Evolutionary conservation across 2,797 vertebrate species (phyloP), one percentile per base, ranked within the genome.

Genomic region (Graptemys geographica): DNA sequence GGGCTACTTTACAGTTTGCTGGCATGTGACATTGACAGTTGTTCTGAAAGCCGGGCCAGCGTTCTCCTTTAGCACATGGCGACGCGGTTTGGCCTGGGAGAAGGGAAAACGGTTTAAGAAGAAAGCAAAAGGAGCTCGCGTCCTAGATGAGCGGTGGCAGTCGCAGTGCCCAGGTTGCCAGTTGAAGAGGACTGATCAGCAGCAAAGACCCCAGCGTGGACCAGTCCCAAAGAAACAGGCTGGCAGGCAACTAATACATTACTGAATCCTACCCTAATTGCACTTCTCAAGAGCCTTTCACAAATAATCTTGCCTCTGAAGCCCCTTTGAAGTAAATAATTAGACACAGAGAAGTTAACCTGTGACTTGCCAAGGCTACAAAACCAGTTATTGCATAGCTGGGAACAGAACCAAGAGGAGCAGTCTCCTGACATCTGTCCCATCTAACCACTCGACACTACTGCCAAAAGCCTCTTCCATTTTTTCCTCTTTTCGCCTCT

Each of bases 1-100:
- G 87, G 89, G 47, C 89, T 96, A 9, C 1, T 93, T 97, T 84
- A 74, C 88, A 96, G 83, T 88, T 90, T 92, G 90, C 87, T 95
- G 95, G 93, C 88, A 12, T 55, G 87, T 84, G 56, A 53, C 84
- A 1, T 88, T 33, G 81, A 76, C 87, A 81, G 47, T 84, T 87
- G 47, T 86, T 86, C 85, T 79, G 84, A 83, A 88, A 94, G 72
- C 72, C 89, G 83, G 33, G 53, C 1, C 8, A 79, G 69, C 53
- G 21, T 84, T 86, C 74, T 65, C 8, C 72, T 86, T 86, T 0
- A 1, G 2, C 87, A 72, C 0, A 0, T 62, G 94, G 31, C 0
- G 85, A 87, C 59, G 37, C 37, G 93, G 90, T 82, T 87, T 79
- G 59, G 89, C 56, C 59, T 96, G 57, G 62, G 51, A 87, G 85